Evolutionary conservation across 2,113 vertebrate genomes (phyloP), one percentile per base, ranked within the genome.

Genomic region (Phycodurus eques): DNA sequence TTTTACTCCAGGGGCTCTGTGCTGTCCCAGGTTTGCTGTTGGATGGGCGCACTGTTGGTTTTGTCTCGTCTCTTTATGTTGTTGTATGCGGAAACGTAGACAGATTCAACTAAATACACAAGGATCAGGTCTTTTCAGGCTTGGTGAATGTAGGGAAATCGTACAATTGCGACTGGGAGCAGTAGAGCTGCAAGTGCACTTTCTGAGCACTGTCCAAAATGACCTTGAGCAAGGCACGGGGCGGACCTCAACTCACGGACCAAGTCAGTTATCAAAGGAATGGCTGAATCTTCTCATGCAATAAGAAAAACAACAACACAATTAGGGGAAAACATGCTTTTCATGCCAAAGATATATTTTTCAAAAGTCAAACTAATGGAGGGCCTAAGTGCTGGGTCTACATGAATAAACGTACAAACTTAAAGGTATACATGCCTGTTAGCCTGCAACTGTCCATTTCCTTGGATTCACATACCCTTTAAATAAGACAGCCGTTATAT

Each of bases 401-500:
- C 68, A 71, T 80, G 43, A 78, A 76, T 71, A 79, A 76, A 78
- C 51, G 35, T 68, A 60, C 53, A 43, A 13, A 14, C 39, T 78
- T 76, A 87, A 83, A 70, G 76, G 56, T 77, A 67, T 63, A 46
- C 77, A 70, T 33, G 53, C 53, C 4, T 70, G 70, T 81, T 80
- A 71, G 74, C 61, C 59, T 13, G 27, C 69, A 47, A 74, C 70
- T 72, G 74, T 63, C 67, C 43, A 51, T 65, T 73, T 46, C 53
- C 72, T 75, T 66, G 59, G 70, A 85, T 83, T 75, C 74, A 76
- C 44, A 27, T 72, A 72, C 61, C 57, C 72, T 77, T 70, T 77
- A 49, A 86, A 86, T 83, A 79, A 81, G 78, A 78, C 57, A 75
- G 68, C 68, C 27, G 27, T 27, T 27, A 74, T 68, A 49, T 47